Base-by-base conservation (phyloP, 2,113 vertebrate species). In the Montifringilla adamsi region DNA sequence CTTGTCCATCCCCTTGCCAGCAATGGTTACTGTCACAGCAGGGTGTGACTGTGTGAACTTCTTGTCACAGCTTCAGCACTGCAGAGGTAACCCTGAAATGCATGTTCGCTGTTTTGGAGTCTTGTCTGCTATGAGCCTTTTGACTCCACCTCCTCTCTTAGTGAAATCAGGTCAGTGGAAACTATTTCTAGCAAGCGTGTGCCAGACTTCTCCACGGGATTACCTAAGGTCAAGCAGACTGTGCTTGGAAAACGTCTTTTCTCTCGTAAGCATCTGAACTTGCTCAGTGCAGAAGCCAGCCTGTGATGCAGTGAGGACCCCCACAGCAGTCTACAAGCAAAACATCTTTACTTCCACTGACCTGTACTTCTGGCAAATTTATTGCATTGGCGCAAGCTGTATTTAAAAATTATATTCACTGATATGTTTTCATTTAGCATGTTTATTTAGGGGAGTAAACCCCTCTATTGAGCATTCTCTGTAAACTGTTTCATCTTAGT, bases 91-190 rank as follows among this genome's bases (percentile, higher is more conserved):
- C 84, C 76, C 50, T 73, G 68, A 83, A 77, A 77, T 33, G 56
- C 85, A 41, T 11, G n/a, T 84, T 77, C 6, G 6, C 87, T 41
- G 31, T 0, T 87, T 55, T 58, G 47, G 13, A 73, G 30, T 16
- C 84, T 58, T 43, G 77, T 78, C 74, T 55, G 91, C 91, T 79
- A 3, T 49, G 66, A 93, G 77, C 77, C 66, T 78, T 95, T 94
- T 91, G 91, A 78, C 91, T 95, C 95, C 94, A 79, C 87, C 94
- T 94, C 90, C 87, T 89, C 89, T 53, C 58, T 52, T 67, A 95
- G 77, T 60, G 89, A 97, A 97, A 96, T 95, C 87, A 83, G 96
- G 96, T 95, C 96, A 96, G 91, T 96, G 95, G 95, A 95, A 96
- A 96, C 93, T 97, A 95, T 96, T 97, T 96, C 84, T 76, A 28